Evolutionary conservation across 2,888 invertebrate genomes (phyloP).

Genomic region (Chloromyia formosa): DNA sequence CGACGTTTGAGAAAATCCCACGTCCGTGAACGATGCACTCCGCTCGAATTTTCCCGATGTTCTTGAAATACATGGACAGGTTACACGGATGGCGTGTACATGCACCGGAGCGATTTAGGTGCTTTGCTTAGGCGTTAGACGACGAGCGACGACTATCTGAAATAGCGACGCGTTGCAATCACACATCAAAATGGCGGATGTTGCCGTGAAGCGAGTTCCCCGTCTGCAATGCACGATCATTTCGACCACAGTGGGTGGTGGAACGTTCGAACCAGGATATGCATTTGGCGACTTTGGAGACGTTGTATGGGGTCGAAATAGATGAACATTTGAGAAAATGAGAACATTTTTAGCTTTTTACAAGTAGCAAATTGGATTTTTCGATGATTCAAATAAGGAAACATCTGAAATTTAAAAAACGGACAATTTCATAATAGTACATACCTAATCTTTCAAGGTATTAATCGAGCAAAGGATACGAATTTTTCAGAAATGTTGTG

Average conservation of each 20-base stretch:
- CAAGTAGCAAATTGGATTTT: too few species aligned
- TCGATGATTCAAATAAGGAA: too few species aligned
- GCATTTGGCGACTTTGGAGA: too few species aligned
- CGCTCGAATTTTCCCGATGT: neutral
- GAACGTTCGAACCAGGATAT: constrained; percentile 20
- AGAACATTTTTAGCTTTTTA: too few species aligned
- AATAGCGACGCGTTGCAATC: constrained; percentile 37
- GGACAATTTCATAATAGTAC: too few species aligned
- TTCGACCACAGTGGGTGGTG: constrained; percentile 5
- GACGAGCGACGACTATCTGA: neutral
- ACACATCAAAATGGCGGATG: constrained; percentile 47
- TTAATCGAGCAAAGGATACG: too few species aligned
- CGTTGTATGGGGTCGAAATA: too few species aligned
- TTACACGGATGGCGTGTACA: neutral
- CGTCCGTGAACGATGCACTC: neutral
- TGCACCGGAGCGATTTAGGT: constrained; percentile 35
- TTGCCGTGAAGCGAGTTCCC: constrained; percentile 37
- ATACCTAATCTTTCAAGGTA: too few species aligned
- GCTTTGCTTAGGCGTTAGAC: constrained; percentile 37
- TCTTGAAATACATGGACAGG: neutral
- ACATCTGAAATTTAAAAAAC: too few species aligned
- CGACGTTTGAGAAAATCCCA: neutral
- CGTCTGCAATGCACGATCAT: constrained; percentile 6
- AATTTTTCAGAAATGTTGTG: too few species aligned
- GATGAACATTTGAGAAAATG: too few species aligned